These are phyloP conservation scores for Ptilorrhoa leucosticta DNA, from an alignment of 2,113 vertebrate genomes.

Conservation along the genomic window DNA sequence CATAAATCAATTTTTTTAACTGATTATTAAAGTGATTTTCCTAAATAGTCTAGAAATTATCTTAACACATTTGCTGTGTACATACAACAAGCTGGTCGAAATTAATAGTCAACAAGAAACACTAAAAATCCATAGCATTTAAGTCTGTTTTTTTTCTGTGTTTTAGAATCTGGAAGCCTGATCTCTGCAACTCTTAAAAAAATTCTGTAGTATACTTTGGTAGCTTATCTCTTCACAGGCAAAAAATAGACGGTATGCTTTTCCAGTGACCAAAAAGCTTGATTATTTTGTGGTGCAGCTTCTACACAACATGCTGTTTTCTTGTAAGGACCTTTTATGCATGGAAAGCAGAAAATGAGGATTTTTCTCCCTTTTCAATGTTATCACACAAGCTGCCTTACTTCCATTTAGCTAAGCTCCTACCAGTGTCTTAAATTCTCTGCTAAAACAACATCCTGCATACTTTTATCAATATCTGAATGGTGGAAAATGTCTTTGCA, in stretches of 20 bases:
- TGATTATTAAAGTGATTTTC: neutral
- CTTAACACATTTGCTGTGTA: neutral
- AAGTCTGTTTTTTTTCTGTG: neutral
- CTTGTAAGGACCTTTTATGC: neutral
- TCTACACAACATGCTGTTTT: neutral
- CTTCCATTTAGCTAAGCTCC: neutral
- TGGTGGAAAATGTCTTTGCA: neutral
- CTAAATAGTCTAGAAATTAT: neutral
- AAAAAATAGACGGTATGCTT: neutral
- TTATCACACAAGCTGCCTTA: neutral
- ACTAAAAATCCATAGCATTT: neutral
- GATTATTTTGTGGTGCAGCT: neutral
- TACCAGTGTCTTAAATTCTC: neutral
- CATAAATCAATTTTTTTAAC: neutral
- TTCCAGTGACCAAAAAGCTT: neutral
- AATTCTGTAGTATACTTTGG: neutral
- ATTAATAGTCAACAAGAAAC: neutral
- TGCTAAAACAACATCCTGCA: neutral
- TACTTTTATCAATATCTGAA: neutral
- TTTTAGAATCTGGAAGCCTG: neutral
- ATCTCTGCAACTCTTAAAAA: neutral
- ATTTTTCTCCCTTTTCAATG: neutral
- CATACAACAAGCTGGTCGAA: neutral
- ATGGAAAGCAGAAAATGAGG: neutral
- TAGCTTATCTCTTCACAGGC: neutral